Percentiles rank a stretch among this genome's conserved stretches.
These are phyloP conservation scores for Petrosia ficiformis DNA, from an alignment of 37 sponge, comb jelly and placozoan species.

Conservation along the genomic window DNA sequence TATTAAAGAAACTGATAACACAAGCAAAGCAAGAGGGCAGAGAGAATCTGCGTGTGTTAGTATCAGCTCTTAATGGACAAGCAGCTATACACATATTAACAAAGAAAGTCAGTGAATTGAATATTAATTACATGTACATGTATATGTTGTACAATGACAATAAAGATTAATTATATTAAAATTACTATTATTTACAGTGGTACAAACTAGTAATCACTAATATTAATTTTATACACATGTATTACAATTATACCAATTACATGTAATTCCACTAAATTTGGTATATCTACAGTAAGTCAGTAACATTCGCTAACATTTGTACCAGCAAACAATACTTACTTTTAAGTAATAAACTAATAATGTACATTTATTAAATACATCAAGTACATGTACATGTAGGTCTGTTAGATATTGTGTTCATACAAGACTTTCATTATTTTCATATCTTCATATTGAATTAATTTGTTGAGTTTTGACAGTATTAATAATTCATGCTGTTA, in stretches of 20 bases:
- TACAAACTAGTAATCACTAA: neutral
- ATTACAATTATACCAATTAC: neutral
- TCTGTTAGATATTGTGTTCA: no score
- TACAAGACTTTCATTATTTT: no score
- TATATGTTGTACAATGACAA: neutral
- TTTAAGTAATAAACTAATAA: no score
- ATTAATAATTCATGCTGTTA: no score
- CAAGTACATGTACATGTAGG: no score
- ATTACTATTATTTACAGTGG: neutral
- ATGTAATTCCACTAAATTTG: neutral
- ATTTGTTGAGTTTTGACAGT: no score
- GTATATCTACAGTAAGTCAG: no score
- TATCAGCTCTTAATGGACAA: constrained; percentile 70
- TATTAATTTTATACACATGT: neutral
- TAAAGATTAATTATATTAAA: neutral
- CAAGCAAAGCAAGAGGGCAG: constrained; percentile 57
- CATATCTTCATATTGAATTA: no score
- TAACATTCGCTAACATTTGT: no score
- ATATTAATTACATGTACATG: neutral
- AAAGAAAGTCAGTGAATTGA: constrained; percentile 30
- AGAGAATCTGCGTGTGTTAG: constrained; percentile 56
- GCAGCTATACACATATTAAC: constrained; percentile 50
- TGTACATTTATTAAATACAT: no score
- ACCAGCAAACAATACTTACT: no score
- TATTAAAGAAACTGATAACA: constrained; percentile 56